Evolutionary conservation across 1,140 invertebrate genomes (phyloP).

Genomic region (Dinoponera quadriceps): DNA sequence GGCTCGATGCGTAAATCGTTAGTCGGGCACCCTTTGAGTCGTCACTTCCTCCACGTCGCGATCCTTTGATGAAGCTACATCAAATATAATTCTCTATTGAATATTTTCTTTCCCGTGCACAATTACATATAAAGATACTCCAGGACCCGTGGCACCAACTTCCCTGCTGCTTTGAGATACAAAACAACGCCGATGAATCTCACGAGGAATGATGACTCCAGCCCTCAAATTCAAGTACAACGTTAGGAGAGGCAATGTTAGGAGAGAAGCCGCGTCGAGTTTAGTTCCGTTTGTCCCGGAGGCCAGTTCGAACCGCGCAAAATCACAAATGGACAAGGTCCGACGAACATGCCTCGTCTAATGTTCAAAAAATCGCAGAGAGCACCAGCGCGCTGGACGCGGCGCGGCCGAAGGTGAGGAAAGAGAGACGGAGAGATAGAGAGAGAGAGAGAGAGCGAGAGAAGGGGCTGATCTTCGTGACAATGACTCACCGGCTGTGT

Average conservation of each 20-base stretch:
- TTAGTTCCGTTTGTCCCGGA: not conserved
- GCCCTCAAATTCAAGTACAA: too few relatives aligned
- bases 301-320: not conserved
- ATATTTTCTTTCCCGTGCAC: too few relatives aligned
- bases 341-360: not conserved
- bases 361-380: not conserved
- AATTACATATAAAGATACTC: too few relatives aligned
- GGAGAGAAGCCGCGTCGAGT: not conserved
- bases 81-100: too few relatives aligned
- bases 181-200: too few relatives aligned
- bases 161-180: too few relatives aligned
- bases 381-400: not conserved
- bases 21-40: too few relatives aligned
- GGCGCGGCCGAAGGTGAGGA: not conserved
- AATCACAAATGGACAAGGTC: not conserved
- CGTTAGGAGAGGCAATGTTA: not conserved
- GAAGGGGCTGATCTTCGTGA: constrained; percentile 54
- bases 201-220: too few relatives aligned
- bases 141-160: too few relatives aligned
- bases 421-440: not conserved
- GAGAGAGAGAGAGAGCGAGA: not conserved
- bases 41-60: too few relatives aligned
- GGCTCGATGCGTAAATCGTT: too few relatives aligned
- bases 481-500: constrained; percentile 75
- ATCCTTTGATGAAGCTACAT: too few relatives aligned